Evolutionary conservation across 2,113 vertebrate species (phyloP).

Genomic region (Emydura subglobosa): DNA sequence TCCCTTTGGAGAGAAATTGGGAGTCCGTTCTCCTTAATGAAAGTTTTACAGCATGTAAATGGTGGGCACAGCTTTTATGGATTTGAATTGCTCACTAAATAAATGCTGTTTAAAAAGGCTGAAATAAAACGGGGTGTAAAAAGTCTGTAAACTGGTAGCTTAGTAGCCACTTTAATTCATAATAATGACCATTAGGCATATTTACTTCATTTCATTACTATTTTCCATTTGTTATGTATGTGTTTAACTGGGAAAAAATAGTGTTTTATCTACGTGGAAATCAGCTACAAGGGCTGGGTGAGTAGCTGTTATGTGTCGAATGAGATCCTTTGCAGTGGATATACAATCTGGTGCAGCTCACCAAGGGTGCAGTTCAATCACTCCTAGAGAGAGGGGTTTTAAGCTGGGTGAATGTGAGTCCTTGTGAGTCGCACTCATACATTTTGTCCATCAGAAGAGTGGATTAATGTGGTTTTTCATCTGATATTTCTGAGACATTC

Average conservation of each 20-base stretch:
- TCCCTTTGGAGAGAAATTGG: slow-evolving; percentile 8
- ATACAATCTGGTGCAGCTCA: neutral
- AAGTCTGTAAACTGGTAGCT: neutral
- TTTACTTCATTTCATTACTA: slow-evolving; percentile 6
- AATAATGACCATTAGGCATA: neutral
- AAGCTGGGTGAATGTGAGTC: neutral
- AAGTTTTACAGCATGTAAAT: neutral
- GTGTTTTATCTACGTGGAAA: neutral
- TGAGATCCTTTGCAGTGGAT: neutral
- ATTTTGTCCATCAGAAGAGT: neutral
- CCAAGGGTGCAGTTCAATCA: slow-evolving; percentile 4
- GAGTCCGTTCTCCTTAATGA: slow-evolving; percentile 42
- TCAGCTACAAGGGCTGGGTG: neutral
- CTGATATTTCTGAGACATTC: neutral
- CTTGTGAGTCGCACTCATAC: neutral
- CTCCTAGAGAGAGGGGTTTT: neutral
- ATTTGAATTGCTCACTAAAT: neutral
- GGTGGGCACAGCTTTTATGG: neutral
- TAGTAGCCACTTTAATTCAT: neutral
- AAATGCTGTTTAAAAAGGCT: neutral
- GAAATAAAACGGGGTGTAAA: neutral
- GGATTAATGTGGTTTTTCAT: neutral
- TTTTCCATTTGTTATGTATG: slow-evolving; percentile 11
- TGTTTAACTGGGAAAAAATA: neutral
- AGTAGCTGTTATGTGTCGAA: neutral